Percentiles rank a stretch among this genome's conserved stretches.
phyloP scores from a whole-genome alignment of 2,888 invertebrate genomes.

The Coronaproctus castanopsis region DNA sequence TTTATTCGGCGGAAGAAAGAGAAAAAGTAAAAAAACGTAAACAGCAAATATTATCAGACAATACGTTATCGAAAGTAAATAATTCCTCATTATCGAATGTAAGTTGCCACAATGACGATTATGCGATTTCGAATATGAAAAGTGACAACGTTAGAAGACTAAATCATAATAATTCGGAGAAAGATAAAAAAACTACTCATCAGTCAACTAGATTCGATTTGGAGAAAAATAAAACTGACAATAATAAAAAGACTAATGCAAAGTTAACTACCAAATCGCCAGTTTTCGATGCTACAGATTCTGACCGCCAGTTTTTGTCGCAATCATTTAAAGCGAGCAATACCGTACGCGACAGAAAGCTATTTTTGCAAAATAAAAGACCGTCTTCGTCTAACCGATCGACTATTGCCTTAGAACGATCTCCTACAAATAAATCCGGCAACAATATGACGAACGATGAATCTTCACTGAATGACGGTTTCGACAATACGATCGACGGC shows the following conservation, averaged over 20 bases:
- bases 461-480: conserved; percentile 24
- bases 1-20: conserved; percentile 74
- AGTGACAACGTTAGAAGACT: background rate
- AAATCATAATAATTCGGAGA: background rate
- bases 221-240: background rate
- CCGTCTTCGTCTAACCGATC: background rate
- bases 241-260: too few relatives aligned
- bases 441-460: background rate
- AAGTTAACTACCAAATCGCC: too few relatives aligned
- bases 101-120: background rate
- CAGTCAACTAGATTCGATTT: background rate
- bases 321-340: too few relatives aligned
- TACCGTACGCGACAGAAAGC: background rate
- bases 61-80: background rate
- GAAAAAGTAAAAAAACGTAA: conserved; percentile 61
- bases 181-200: background rate
- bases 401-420: background rate
- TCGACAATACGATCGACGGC: conserved; percentile 37
- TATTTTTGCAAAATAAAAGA: background rate
- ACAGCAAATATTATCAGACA: background rate
- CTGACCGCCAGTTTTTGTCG: too few relatives aligned
- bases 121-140: background rate
- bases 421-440: background rate
- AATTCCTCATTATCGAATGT: background rate
- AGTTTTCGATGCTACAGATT: background rate